Evolutionary conservation across 2,888 invertebrate genomes (phyloP), one percentile per base, ranked within the genome.

Genomic region (Rhyacophila evoluta): DNA sequence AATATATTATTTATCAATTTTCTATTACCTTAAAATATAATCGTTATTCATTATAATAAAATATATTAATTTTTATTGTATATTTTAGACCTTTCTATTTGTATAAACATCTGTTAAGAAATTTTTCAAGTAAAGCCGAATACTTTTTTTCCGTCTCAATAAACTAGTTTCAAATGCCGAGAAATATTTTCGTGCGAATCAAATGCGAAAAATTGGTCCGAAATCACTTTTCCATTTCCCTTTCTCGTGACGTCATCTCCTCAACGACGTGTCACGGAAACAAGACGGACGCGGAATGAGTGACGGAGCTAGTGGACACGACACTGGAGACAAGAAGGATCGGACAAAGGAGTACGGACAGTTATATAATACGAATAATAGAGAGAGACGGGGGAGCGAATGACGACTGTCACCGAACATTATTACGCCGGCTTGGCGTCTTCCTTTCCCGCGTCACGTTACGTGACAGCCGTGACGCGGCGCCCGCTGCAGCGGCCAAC

Each of bases 341-440:
- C 67, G 72, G 37, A n/a, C 27, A 12, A 29, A 77, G 28, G 78
- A 15, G 55, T 28, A 69, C 41, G 41, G 38, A 38, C 72, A 73
- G 71, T 28, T 55, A 55, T 55, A 55, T 55, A 70, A 74, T 77
- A 67, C 70, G 72, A 75, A 78, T 78, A 78, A 80, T 78, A 77
- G 78, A 73, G 74, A 67, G 74, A 73, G 77, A 75, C 79, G 75
- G 78, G 78, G 81, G 81, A 77, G 83, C 85, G 86, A 86, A 86
- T 86, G 86, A 86, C 86, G 85, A 86, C 86, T 86, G 86, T 86
- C 87, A 86, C 84, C 84, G 86, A 85, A 85, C 86, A 86, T 87
- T 86, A 87, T 87, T 86, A 86, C 86, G 84, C 83, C 83, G 81
- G 83, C 83, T 83, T 83, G 84, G 84, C 84, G 84, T 85, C 85